These are phyloP conservation scores for Ridgeia piscesae DNA, from an alignment of 1,140 invertebrate species.

Conservation along the genomic window DNA sequence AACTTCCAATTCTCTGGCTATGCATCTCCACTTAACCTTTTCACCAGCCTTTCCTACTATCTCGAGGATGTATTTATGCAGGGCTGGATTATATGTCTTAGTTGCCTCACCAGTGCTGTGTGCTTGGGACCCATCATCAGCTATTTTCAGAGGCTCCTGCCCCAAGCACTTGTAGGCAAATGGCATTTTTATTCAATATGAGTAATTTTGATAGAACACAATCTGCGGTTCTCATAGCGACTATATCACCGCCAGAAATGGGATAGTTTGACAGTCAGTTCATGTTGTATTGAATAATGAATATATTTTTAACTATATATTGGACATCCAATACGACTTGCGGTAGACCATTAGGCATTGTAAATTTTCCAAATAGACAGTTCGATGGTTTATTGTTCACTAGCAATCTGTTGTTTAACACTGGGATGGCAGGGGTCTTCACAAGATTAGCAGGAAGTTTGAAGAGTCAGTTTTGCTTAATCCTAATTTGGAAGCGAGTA, in stretches of 20 bases:
- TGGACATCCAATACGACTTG: neutral
- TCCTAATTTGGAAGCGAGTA: too few species aligned
- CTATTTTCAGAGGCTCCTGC: neutral
- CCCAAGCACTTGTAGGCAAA: neutral
- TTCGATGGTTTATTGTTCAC: neutral
- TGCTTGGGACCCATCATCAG: neutral
- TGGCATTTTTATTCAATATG: conserved; percentile 1
- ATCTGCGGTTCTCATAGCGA: neutral
- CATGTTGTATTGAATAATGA: neutral
- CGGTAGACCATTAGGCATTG: neutral
- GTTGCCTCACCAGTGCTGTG: neutral
- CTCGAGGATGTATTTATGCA: neutral
- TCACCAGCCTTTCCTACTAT: neutral
- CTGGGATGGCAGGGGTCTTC: neutral
- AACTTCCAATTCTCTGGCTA: neutral
- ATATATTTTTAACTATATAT: neutral
- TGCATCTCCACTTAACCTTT: neutral
- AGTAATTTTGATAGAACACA: neutral
- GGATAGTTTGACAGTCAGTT: neutral
- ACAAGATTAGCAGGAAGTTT: neutral
- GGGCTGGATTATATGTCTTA: neutral
- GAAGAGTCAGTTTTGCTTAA: too few species aligned
- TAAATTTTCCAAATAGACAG: neutral
- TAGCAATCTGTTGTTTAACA: neutral
- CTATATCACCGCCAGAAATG: neutral